A percentile compares a stretch with the other conserved stretches of the same genome.
Evolutionary conservation across 2,888 invertebrate species (phyloP).

Genomic region (Rosalia funebris): DNA sequence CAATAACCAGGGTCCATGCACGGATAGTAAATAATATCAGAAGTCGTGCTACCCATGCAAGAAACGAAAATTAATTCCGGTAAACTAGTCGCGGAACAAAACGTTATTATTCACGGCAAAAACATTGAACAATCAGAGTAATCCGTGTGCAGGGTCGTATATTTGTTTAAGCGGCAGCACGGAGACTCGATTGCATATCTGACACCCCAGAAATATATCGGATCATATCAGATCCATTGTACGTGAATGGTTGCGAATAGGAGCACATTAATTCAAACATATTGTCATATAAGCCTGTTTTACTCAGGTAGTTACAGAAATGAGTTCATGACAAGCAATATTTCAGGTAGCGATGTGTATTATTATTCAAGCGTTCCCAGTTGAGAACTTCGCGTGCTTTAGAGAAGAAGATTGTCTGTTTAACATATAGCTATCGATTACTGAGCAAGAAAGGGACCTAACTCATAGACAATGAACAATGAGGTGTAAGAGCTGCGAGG

Average conservation of each 20-base stretch:
- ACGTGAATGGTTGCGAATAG: constrained; percentile 31
- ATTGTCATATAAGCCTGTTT: constrained; percentile 28
- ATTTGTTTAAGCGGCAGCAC: constrained; percentile 31
- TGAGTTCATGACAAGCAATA: constrained; percentile 43
- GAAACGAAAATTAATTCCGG: constrained; percentile 27
- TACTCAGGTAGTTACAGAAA: constrained; percentile 36
- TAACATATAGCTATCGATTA: constrained; percentile 29
- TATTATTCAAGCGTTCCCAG: constrained; percentile 15
- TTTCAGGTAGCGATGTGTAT: constrained; percentile 29
- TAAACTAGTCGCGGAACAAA: constrained; percentile 24
- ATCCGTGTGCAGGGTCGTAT: constrained; percentile 28
- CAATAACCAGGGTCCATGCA: no score
- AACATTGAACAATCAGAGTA: constrained; percentile 37
- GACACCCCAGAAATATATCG: constrained; percentile 39
- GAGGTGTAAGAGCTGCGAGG: constrained; percentile 25
- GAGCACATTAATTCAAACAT: constrained; percentile 31
- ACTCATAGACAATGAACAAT: constrained; percentile 24
- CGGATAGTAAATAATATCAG: constrained; percentile 23
- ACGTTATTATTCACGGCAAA: constrained; percentile 28
- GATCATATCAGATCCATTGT: constrained; percentile 37
- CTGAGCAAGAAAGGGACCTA: constrained; percentile 18
- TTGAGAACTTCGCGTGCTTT: constrained; percentile 14
- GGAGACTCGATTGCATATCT: constrained; percentile 26
- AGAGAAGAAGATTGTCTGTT: constrained; percentile 24
- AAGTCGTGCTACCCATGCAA: constrained; percentile 6